These are phyloP conservation scores for Drosophila rhopaloa DNA, from an alignment of 1,140 invertebrate genomes.

Conservation along the genomic window DNA sequence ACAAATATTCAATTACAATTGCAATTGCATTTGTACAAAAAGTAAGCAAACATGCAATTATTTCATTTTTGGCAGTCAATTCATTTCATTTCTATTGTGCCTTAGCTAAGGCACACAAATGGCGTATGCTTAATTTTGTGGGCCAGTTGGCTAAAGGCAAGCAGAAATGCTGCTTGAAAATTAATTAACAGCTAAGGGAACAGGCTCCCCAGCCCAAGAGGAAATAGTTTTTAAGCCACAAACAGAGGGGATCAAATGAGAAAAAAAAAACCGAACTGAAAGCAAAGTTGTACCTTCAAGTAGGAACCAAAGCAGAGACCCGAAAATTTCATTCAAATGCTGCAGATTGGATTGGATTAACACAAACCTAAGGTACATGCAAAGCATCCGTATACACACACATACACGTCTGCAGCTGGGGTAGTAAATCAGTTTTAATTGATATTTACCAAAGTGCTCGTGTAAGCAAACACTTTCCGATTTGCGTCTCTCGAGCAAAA, in stretches of 20 bases:
- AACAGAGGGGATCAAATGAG: constrained; percentile 4
- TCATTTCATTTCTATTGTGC: constrained; percentile 30
- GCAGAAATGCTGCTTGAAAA: constrained; percentile 62
- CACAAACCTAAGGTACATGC: constrained; percentile 35
- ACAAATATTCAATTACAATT: constrained; percentile 1
- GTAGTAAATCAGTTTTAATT: constrained; percentile 80
- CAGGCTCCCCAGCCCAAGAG: background rate
- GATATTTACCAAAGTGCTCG: constrained; percentile 82
- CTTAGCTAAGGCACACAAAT: background rate
- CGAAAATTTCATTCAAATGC: constrained; percentile 62
- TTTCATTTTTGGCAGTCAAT: constrained; percentile 32
- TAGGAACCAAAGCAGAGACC: constrained; percentile 50
- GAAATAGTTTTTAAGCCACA: constrained; percentile 36
- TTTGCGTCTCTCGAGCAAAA: constrained; percentile 59
- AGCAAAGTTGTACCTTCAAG: constrained; percentile 47
- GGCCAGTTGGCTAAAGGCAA: constrained; percentile 35
- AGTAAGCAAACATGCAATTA: constrained; percentile 15
- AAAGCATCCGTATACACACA: constrained; percentile 20
- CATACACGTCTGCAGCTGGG: constrained; percentile 11
- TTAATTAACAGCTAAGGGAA: constrained; percentile 64
- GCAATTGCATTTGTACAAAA: constrained; percentile 1
- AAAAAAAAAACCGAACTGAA: constrained; percentile 13
- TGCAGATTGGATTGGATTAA: constrained; percentile 63
- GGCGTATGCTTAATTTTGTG: constrained; percentile 41
- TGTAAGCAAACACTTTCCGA: constrained; percentile 78